Base-by-base conservation (phyloP, 53 echinoderm and acorn worm genomes). In the Actinopyga echinites region DNA sequence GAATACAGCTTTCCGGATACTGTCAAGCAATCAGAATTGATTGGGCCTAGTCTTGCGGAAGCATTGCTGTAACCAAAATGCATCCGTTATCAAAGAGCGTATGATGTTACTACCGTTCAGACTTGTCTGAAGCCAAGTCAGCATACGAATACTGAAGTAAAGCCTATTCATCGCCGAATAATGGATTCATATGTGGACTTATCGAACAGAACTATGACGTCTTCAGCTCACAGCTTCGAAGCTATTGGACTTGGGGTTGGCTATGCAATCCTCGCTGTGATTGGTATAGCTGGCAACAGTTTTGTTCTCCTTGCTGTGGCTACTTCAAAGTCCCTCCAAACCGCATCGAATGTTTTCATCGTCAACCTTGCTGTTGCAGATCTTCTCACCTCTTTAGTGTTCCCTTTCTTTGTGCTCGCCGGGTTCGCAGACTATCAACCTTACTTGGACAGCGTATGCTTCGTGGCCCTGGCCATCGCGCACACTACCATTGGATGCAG, bases 401-500 rank as follows among this genome's bases (percentile, higher is more conserved):
- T 74, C 44, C 40, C 74, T 45, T 2, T 40, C 19, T 28, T 74
- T 23, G 74, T 40, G 74, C 4, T 74, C 6, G 38, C 74, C 9
- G 42, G 74, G 9, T 74, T 74, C 13, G 45, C 53, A 42, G 45
- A 28, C 21, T 74, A 74, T 49, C 5, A 26, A 23, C 53, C 74
- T 23, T 44, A 74, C 40, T 45, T 45, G 20, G 74, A 74, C 24
- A 43, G 21, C 13, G 22, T 74, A 23, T 74, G 74, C 10, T 52
- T 26, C 26, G 9, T 74, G 13, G 30, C 74, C 8, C 45, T 74
- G 44, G 44, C 74, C 13, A 23, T 74, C 25, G 45, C 44, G 8
- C 74, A 74, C 40, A 74, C 74, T 40, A 74, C 52, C 28, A 43
- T 74, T 2, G 45, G 44, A 8, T 40, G 28, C 74, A 74, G 74